phyloP scores from a whole-genome alignment of 2,888 invertebrate species.

The Dicyrtomina minuta region DNA sequence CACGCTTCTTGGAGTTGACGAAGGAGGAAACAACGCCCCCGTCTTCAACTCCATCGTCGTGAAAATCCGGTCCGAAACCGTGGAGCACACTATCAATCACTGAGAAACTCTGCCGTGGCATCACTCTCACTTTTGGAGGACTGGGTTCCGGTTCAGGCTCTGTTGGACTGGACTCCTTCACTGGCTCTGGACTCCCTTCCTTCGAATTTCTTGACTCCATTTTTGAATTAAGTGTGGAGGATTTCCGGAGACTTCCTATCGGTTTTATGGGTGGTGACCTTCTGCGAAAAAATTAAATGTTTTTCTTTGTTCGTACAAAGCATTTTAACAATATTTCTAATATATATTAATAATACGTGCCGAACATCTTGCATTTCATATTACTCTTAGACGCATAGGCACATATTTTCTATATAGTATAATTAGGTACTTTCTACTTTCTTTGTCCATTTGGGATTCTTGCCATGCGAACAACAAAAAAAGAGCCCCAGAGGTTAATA shows the following conservation, averaged over 20 bases:
- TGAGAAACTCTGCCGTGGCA: conserved; percentile 23
- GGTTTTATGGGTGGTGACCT: conserved; percentile 21
- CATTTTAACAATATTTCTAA: too few species aligned
- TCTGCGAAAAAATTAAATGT: conserved; percentile 16
- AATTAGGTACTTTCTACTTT: too few species aligned
- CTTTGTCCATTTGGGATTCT: too few species aligned
- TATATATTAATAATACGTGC: too few species aligned
- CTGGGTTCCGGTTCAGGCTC: conserved; percentile 16
- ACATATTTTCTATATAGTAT: too few species aligned
- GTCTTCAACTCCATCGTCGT: background rate
- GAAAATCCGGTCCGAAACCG: background rate
- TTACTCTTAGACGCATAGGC: too few species aligned
- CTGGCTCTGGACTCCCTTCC: background rate
- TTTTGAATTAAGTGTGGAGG: conserved; percentile 9
- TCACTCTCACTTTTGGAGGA: conserved; percentile 14
- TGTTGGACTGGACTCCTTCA: conserved; percentile 16
- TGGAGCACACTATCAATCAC: conserved; percentile 7
- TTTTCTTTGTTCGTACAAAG: background rate
- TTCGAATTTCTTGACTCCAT: conserved; percentile 18
- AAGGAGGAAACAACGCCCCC: conserved; percentile 35
- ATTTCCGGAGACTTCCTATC: conserved; percentile 4
- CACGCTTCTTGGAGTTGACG: conserved; percentile 47
- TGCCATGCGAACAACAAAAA: too few species aligned
- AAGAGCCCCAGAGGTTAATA: background rate
- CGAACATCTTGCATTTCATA: too few species aligned